phyloP scores from a whole-genome alignment of 1,140 invertebrate species.

The Brachionus sp. region DNA sequence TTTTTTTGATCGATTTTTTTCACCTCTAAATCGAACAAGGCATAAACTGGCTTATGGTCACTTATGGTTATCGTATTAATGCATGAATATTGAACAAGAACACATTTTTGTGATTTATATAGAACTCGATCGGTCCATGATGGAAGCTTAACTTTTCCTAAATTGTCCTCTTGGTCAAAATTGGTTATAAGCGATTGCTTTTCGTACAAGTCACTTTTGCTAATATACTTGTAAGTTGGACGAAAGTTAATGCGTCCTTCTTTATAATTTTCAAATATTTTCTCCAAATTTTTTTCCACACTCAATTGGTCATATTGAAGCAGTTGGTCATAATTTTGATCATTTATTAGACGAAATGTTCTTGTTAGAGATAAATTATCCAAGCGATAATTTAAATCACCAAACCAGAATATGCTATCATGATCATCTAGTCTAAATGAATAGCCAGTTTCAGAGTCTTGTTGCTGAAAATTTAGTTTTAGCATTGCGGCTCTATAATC shows the following conservation, averaged over 20 bases:
- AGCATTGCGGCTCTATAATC: conserved; percentile 61
- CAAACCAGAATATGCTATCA: conserved; percentile 98
- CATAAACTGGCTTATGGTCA: conserved; percentile 45
- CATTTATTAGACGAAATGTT: conserved; percentile 76
- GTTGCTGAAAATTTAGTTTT: conserved; percentile 25
- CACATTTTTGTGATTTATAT: neutral
- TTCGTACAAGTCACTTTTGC: conserved; percentile 90
- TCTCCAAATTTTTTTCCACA: conserved; percentile 59
- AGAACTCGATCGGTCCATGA: conserved; percentile 45
- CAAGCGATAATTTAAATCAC: conserved; percentile 98
- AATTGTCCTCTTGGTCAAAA: conserved; percentile 85
- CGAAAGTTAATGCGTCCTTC: conserved; percentile 84
- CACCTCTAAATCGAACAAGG: conserved; percentile 10
- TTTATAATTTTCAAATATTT: conserved; percentile 79
- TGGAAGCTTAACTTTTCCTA: conserved; percentile 1
- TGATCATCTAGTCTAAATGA: conserved; percentile 72
- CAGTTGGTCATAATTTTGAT: conserved; percentile 73
- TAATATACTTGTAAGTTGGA: conserved; percentile 97
- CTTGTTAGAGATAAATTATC: conserved; percentile 80
- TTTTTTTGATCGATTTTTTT: conserved; percentile 43
- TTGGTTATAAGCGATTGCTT: conserved; percentile 77
- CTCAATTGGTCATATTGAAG: conserved; percentile 83
- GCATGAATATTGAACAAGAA: conserved; percentile 4
- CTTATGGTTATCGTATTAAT: conserved; percentile 26
- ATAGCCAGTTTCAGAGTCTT: conserved; percentile 63